Conservation (phyloP, 2,113 vertebrate genomes). For the Macheiramphus alcinus region DNA sequence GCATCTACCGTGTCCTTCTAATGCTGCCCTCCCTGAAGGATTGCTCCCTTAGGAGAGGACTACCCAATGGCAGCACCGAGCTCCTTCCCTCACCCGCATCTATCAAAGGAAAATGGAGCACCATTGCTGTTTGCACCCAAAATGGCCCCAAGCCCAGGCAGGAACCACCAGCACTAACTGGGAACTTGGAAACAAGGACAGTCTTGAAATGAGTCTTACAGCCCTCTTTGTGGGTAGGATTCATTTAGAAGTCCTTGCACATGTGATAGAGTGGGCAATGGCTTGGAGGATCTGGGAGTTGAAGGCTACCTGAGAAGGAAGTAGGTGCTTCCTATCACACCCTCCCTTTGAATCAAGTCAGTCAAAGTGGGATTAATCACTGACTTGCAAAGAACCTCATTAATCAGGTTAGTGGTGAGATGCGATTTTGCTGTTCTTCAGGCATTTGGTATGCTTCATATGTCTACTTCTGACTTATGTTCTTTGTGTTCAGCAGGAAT, state of each 20-base stretch:
- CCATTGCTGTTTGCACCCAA: neutral
- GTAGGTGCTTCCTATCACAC: neutral
- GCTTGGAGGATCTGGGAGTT: neutral
- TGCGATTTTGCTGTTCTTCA: neutral
- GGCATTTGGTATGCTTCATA: neutral
- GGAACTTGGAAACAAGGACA: neutral
- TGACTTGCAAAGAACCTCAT: neutral
- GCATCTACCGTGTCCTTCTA: fast-evolving
- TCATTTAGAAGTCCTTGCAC: neutral
- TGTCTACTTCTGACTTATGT: neutral
- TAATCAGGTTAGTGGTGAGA: neutral
- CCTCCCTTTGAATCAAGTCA: neutral
- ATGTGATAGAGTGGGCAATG: neutral
- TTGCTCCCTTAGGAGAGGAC: neutral
- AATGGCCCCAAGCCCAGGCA: neutral
- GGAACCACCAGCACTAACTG: neutral
- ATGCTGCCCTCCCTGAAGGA: neutral
- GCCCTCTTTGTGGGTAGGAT: neutral
- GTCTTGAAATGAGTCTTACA: neutral
- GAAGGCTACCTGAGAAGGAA: neutral
- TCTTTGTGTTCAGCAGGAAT: neutral
- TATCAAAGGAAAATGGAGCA: neutral
- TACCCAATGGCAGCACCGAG: neutral
- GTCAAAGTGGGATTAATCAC: neutral
- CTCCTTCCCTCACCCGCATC: neutral